A percentile compares a stretch with the other conserved stretches of the same genome.
These are phyloP conservation scores for Desoria tigrina DNA, from an alignment of 2,888 invertebrate genomes.

Conservation along the genomic window DNA sequence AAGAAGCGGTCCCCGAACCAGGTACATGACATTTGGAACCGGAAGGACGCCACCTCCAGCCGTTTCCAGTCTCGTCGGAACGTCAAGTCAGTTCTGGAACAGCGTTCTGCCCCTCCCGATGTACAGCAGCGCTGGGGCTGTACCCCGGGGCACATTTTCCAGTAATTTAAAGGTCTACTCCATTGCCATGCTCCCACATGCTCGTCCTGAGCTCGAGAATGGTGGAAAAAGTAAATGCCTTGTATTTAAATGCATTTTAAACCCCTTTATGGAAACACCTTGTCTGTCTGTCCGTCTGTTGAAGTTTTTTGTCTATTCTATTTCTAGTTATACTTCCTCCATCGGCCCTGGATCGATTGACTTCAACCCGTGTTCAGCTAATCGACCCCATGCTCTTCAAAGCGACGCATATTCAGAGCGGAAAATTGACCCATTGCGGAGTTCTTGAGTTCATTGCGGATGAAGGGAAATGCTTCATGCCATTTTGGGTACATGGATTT, in stretches of 20 bases:
- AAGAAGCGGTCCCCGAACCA: no score
- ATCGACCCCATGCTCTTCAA: constrained; percentile 29
- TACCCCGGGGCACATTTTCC: background rate
- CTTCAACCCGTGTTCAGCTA: constrained; percentile 6
- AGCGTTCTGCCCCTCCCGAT: no score
- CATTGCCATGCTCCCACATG: constrained; percentile 31
- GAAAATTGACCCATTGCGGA: constrained; percentile 59
- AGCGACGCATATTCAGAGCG: background rate
- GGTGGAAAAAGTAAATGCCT: constrained; percentile 41
- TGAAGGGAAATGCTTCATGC: constrained; percentile 94
- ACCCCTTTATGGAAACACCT: no score
- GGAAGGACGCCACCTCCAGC: no score
- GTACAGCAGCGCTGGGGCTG: background rate
- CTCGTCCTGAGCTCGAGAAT: constrained; percentile 34
- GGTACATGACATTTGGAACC: no score
- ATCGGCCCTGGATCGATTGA: constrained; percentile 17
- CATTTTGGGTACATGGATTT: constrained; percentile 77
- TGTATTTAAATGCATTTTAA: no score
- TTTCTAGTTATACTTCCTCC: constrained; percentile 35
- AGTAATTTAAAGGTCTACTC: constrained; percentile 4
- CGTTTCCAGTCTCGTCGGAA: no score
- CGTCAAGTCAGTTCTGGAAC: no score
- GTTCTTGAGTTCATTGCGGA: constrained; percentile 98
- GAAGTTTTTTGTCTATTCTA: background rate
- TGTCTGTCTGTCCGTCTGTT: no score